phyloP scores from a whole-genome alignment of 2,113 vertebrate species.

The Sterna hirundo region DNA sequence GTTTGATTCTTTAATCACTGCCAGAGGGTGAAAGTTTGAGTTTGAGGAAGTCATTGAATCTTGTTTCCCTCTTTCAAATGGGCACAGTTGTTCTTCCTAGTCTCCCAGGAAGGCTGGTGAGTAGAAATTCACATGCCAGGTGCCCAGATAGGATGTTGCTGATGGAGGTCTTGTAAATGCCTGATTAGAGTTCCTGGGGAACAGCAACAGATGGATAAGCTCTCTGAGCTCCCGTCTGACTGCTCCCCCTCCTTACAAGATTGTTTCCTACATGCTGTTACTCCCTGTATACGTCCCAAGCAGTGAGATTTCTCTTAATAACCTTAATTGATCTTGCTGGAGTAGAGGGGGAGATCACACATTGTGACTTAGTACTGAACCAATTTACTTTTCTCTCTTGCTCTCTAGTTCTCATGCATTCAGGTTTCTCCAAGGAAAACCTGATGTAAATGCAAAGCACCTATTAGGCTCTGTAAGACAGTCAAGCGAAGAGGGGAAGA shows the following conservation, averaged over 20 bases:
- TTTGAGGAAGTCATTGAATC: background rate
- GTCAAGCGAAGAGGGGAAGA: fast-evolving
- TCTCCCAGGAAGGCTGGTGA: background rate
- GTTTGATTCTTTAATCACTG: background rate
- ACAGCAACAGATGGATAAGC: background rate
- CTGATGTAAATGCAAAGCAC: background rate
- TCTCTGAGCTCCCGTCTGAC: background rate
- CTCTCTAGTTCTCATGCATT: background rate
- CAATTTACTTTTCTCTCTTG: background rate
- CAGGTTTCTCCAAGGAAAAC: background rate
- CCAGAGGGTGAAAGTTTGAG: background rate
- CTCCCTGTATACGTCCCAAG: background rate
- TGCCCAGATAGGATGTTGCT: background rate
- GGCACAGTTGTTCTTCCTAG: background rate
- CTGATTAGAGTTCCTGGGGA: background rate
- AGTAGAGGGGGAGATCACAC: background rate
- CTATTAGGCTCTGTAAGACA: background rate
- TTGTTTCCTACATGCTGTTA: background rate
- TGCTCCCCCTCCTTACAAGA: background rate
- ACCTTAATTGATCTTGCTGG: background rate
- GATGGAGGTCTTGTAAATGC: background rate
- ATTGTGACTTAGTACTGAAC: background rate
- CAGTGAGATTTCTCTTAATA: background rate
- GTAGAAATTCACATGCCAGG: background rate
- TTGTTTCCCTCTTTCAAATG: background rate